A percentile compares a stretch with the other conserved stretches of the same genome.
These are phyloP conservation scores for Eufriesea mexicana DNA, from an alignment of 1,140 invertebrate species.

Conservation along the genomic window DNA sequence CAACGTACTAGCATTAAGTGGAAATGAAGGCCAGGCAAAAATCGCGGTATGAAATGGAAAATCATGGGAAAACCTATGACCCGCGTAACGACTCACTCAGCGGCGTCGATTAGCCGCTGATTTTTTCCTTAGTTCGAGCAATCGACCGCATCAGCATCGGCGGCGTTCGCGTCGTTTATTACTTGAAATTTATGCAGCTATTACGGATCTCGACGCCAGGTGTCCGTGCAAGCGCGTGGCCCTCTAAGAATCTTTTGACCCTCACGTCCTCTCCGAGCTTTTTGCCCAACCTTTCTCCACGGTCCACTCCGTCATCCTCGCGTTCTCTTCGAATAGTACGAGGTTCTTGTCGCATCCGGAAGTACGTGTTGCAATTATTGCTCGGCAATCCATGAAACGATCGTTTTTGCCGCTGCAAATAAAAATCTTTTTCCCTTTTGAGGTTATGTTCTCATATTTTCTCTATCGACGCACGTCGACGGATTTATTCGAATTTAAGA, in stretches of 20 bases:
- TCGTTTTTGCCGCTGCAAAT: neutral
- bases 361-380: neutral
- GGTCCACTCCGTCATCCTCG: neutral
- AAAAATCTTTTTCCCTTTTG: too few species aligned
- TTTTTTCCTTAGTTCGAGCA: neutral
- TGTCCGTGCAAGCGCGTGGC: conserved; percentile 57
- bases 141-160: conserved; percentile 1
- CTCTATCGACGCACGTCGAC: too few species aligned
- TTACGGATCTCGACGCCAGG: conserved; percentile 63
- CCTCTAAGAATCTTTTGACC: conserved; percentile 54
- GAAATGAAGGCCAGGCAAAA: neutral
- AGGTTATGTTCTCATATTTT: too few species aligned
- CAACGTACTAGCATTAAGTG: neutral
- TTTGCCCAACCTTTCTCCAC: conserved; percentile 22
- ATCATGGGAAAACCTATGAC: conserved; percentile 10
- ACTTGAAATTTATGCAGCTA: conserved; percentile 70
- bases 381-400: neutral
- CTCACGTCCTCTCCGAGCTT: conserved; percentile 56
- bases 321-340: neutral
- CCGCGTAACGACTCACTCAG: conserved; percentile 39
- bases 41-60: neutral
- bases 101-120: conserved; percentile 44
- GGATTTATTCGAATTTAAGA: too few species aligned
- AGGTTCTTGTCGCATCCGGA: conserved; percentile 12
- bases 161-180: conserved; percentile 50